phyloP scores from a whole-genome alignment of 2,113 vertebrate species.

The Scopus umbretta region DNA sequence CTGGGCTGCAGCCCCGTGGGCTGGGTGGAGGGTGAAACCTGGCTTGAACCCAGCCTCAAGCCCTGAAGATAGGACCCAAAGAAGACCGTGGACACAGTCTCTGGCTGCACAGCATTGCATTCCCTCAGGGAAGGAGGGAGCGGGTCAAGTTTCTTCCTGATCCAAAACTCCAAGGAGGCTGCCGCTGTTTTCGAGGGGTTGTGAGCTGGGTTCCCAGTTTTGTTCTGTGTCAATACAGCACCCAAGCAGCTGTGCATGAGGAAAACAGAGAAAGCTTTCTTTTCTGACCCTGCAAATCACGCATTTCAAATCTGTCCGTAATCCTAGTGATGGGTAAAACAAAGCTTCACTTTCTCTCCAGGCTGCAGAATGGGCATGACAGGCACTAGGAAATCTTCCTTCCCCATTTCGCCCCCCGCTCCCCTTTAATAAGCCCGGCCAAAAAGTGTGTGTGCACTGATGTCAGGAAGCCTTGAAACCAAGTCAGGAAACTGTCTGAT shows the following conservation, averaged over 20 bases:
- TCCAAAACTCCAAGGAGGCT: background rate
- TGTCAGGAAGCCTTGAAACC: background rate
- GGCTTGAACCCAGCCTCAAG: background rate
- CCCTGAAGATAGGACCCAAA: background rate
- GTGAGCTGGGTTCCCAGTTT: background rate
- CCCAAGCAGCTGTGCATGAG: background rate
- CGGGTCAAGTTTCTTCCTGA: background rate
- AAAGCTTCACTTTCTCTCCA: background rate
- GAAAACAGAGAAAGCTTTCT: background rate
- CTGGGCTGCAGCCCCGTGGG: background rate
- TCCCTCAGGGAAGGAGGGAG: background rate
- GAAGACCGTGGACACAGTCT: background rate
- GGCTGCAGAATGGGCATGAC: background rate
- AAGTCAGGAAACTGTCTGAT: background rate
- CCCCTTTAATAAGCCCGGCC: background rate
- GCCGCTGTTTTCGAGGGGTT: background rate
- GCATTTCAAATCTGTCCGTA: background rate
- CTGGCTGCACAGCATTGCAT: background rate
- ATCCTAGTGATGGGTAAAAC: background rate
- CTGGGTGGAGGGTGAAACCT: background rate
- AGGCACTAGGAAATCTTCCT: background rate
- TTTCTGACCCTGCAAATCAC: background rate
- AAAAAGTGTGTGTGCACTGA: background rate
- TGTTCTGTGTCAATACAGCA: accelerated
- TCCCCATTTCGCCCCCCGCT: background rate